Evolutionary conservation across 1,140 invertebrate species (phyloP), one percentile per base, ranked within the genome.

Genomic region (Popillia japonica): DNA sequence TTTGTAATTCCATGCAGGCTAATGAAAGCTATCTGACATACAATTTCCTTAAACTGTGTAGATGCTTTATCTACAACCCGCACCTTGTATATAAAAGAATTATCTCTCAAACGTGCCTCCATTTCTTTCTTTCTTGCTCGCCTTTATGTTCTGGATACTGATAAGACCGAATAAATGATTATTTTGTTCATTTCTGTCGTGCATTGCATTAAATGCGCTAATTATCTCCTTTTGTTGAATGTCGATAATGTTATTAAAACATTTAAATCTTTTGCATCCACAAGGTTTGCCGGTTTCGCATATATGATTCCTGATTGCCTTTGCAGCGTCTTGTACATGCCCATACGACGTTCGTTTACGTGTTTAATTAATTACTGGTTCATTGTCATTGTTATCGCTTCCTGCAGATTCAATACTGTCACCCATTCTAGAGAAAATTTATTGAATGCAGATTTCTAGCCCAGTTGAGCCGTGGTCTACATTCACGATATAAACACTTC

Each of bases 1-100:
- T 76, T 76, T 76, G 48, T 76, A 20, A 68, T 68, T 68, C 61
- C 61, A 68, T 68, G 17, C 22, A 68, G 61, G 17, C 61, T 68
- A 23, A 75, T 75, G 22, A 75, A 75, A 42, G 74, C 74, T 48
- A n/a, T 4, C 74, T 75, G 74, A 44, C 74, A 75, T 17, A 75
- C 74, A 4, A 75, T n/a, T 42, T 75, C n/a, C 34, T 41, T 40
- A 3, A 8, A 14, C 14, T 75, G n/a, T 41, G 40, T 34, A 9
- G 17, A 8, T n/a, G 41, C 3, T 44, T 44, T 14, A 44, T 44
- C 42, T 8, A 44, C 14, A 44, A 44, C 42, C 23, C 75, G 48
- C 3, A 76, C 27, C 23, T 76, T 76, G 55, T 59, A 76, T 6
- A 14, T 55, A 61, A 76, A 76, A 59, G 75, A 55, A 34, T 76